Evolutionary conservation across 2,888 invertebrate genomes (phyloP), one percentile per base, ranked within the genome.

Genomic region (Stomorhina lunata): DNA sequence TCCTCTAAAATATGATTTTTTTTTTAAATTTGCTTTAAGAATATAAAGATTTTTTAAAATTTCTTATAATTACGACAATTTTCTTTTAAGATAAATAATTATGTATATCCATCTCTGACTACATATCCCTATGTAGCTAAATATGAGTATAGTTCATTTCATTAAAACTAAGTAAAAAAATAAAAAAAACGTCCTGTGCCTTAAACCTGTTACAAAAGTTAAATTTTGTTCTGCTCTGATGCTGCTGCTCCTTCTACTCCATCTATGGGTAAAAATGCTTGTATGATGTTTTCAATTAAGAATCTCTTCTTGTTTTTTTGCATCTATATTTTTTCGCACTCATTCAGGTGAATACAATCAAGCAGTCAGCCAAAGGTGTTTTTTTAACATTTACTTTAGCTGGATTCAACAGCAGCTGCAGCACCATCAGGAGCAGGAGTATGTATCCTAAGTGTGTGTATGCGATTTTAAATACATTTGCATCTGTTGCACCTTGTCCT

Each of bases 401-500:
- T n/a, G n/a, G n/a, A n/a, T 5, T 3, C 40, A 9, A 2, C 17
- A 12, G 12, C 37, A 55, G 43, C 37, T 25, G 10, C 45, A 3
- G n/a, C 50, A 37, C 20, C n/a, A n/a, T 48, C 45, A 59, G 10
- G 34, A 63, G 29, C 1, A 37, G 32, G 27, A 25, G 27, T 27
- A 43, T 61, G 61, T 27, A 9, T 57, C 1, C 12, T 15, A 2
- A 29, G 20, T 40, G 32, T 53, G 37, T 53, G n/a, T 20, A 37
- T 32, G 43, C 43, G 10, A 55, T 29, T 50, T 50, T 15, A 57
- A 66, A 48, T 45, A 50, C 34, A 59, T 72, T 72, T 72, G 63
- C 79, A 79, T 66, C 79, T 79, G 79, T 79, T 79, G 72, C 79
- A 79, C 20, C 17, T 59, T 40, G 25, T 69, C 7, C 32, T 20